phyloP scores from a whole-genome alignment of 2,113 vertebrate genomes.

The Sclerurus mexicanus region DNA sequence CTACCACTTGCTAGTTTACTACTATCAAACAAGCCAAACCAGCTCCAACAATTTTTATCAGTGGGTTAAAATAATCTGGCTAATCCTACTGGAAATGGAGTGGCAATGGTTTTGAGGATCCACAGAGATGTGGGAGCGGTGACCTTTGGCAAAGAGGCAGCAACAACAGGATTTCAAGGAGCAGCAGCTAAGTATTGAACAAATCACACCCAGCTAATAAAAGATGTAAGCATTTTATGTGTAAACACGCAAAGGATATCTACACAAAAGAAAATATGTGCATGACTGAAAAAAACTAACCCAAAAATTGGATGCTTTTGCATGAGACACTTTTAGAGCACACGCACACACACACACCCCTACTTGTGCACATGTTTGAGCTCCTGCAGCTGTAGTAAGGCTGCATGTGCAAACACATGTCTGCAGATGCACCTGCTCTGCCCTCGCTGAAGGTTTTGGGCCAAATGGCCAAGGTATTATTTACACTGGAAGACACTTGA shows the following conservation, averaged over 20 bases:
- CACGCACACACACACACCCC: fast-evolving
- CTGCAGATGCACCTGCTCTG: background rate
- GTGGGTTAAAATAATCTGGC: background rate
- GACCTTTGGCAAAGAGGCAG: background rate
- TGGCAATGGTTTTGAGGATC: background rate
- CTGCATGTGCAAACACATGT: background rate
- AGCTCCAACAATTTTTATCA: background rate
- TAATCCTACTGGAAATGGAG: background rate
- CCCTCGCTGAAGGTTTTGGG: background rate
- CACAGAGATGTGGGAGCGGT: background rate
- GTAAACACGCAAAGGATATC: background rate
- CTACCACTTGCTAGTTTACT: background rate
- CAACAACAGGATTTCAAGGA: background rate
- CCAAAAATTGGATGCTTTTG: background rate
- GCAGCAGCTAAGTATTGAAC: background rate
- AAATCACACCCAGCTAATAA: background rate
- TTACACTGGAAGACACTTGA: constrained; percentile 26
- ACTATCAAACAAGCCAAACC: background rate
- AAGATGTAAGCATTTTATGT: background rate
- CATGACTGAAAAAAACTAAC: background rate
- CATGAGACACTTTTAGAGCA: background rate
- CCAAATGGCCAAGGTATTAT: constrained; percentile 13
- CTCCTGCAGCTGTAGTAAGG: background rate
- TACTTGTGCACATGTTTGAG: background rate
- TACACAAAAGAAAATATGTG: background rate